These are phyloP conservation scores for Triplophysa rosa DNA, from an alignment of 2,113 vertebrate genomes.

Conservation along the genomic window DNA sequence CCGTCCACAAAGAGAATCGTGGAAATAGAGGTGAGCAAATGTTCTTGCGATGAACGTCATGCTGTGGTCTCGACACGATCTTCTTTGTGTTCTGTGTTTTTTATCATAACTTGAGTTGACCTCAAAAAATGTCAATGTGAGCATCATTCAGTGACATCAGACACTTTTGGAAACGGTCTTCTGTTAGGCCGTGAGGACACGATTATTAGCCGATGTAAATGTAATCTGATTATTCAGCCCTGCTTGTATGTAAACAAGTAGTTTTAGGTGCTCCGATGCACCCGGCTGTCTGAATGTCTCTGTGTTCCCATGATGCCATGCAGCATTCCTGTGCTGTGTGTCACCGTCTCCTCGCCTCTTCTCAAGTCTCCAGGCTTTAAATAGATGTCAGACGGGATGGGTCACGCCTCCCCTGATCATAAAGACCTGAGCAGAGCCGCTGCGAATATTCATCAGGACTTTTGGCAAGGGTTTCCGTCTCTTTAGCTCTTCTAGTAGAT, in stretches of 20 bases:
- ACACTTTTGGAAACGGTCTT: too few species aligned
- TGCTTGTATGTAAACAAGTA: too few species aligned
- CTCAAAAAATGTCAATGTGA: too few species aligned
- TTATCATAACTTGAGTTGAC: too few species aligned
- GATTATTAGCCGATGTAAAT: background rate
- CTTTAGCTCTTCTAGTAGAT: background rate
- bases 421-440: background rate
- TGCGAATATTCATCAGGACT: background rate
- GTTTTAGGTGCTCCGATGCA: too few species aligned
- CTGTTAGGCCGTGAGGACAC: too few species aligned
- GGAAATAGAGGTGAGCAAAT: conserved; percentile 71
- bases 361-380: conserved; percentile 18
- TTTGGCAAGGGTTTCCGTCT: background rate
- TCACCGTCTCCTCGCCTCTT: background rate
- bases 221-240: too few species aligned
- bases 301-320: background rate
- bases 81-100: too few species aligned
- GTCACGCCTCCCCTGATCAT: conserved; percentile 11
- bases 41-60: background rate
- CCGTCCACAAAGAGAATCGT: conserved; percentile 71
- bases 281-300: too few species aligned
- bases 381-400: conserved; percentile 28
- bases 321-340: background rate
- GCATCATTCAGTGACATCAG: too few species aligned
- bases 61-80: too few species aligned